Base-by-base conservation (phyloP, 1,140 invertebrate species). In the Maniola jurtina region DNA sequence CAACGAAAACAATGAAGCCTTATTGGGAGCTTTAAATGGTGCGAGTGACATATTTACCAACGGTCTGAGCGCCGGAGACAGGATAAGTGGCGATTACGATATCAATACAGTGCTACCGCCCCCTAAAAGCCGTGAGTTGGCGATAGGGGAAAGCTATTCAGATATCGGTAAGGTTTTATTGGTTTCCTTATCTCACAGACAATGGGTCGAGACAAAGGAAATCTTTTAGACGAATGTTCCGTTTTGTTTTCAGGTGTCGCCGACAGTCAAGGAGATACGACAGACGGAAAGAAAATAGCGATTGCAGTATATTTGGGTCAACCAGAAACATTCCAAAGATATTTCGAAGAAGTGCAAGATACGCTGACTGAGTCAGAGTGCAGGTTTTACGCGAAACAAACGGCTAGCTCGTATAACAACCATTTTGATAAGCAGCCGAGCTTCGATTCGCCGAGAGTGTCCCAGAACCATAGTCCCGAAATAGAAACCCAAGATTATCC, bases 271-370 rank as follows among this genome's bases (percentile, higher is more conserved):
- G 93, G 94, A 40, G 95, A 95, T 78, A 93, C 94, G 42, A 95
- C 94, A n/a, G 96, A 97, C 75, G 96, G 96, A 47, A 97, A 97
- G 84, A 93, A 96, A 81, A 95, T 97, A 61, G 94, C 94, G 52
- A 95, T 98, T 45, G 94, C 95, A 0, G 96, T 97, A 15, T 96
- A 96, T 80, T 88, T 97, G 36, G 96, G 96, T 13, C 95, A 95
- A 75, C 95, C 96, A 34, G 95, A 95, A 66, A 94, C 93, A 74
- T 96, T 96, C 88, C 91, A 93, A 72, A 94, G 93, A 91, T 95
- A 95, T 81, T 93, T 93, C 70, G 93, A 94, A 80, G 93, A 94
- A 79, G 86, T 93, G 64, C 88, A 92, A 71, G 93, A 93, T 61
- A 91, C 92, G 42, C 83, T 93, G 40, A 93, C 92, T 33, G 90